Conservation (phyloP, 2,113 vertebrate species). For the Ascaphus truei region DNA sequence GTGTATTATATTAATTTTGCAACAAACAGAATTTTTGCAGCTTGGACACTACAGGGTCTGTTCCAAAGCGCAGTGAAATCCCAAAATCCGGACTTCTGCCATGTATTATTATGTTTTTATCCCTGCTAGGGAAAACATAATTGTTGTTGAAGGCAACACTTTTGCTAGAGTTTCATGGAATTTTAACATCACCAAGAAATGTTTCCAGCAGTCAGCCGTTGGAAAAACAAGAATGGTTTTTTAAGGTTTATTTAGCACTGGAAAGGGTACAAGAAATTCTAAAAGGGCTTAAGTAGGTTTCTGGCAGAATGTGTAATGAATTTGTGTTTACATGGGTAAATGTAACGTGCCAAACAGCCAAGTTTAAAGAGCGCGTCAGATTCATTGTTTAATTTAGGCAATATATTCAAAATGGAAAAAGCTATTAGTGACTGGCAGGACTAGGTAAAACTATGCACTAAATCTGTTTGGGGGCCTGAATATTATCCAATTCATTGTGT, state of each 20-base stretch:
- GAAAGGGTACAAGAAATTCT: not conserved
- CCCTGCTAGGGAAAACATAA: too few species aligned
- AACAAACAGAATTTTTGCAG: too few species aligned
- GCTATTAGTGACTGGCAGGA: not conserved
- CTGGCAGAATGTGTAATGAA: not conserved
- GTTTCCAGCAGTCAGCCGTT: not conserved
- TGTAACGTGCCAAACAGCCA: too few species aligned
- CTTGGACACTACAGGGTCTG: too few species aligned
- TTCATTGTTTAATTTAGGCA: not conserved
- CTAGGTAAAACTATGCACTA: not conserved
- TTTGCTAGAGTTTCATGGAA: not conserved
- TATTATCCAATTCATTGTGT: not conserved
- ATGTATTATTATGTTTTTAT: too few species aligned
- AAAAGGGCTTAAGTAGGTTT: not conserved
- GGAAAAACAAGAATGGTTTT: not conserved
- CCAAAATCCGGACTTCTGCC: too few species aligned
- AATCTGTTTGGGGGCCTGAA: not conserved
- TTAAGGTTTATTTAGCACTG: not conserved
- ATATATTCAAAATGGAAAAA: not conserved
- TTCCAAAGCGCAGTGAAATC: too few species aligned
- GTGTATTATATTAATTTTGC: too few species aligned
- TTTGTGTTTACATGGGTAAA: not conserved
- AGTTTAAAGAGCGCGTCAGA: too few species aligned
- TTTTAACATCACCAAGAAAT: not conserved
- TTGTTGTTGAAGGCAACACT: too few species aligned